Base-by-base conservation (phyloP, 2,113 vertebrate species). In the Melanocharis versteri region DNA sequence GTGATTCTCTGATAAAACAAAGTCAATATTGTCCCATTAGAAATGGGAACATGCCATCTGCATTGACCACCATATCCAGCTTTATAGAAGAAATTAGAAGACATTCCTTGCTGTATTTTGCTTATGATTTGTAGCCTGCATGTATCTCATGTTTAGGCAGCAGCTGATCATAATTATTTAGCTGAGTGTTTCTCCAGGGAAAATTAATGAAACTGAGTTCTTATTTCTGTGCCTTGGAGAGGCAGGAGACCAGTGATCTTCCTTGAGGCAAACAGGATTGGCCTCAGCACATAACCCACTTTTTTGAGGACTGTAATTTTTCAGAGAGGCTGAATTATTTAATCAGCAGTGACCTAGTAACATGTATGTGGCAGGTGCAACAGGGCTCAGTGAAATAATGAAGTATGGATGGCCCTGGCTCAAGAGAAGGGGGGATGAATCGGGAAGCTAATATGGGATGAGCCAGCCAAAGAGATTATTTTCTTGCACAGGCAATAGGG, bases 401-500 rank as follows among this genome's bases (percentile, higher is more conserved):
- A 95, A 89, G 88, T 69, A 60, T 58, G 68, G 72, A 56, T 2
- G 3, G 56, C 85, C 60, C 56, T 86, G 31, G 88, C 90, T 96
- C 60, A 56, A 23, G 80, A 92, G 79, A 69, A 89, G 72, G 44
- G 79, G 62, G 51, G 85, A 94, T 93, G 79, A 78, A 93, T 44
- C 0, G 0, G 79, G 85, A 92, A 87, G 83, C 88, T 96, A 92
- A 96, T 94, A 81, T 57, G 44, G 86, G 96, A 95, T 96, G 92
- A 97, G 83, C 94, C 87, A 89, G 65, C 68, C 90, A 71, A 91
- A 90, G 92, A 92, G 94, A 95, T 97, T 97, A 96, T 92, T 95
- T 86, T 92, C 68, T 92, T 88, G 57, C 48, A 54, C 11, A 6
- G 45, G 71, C 90, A 90, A 68, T 14, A 17, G 35, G 21, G 50